Base-by-base conservation (phyloP, 2,113 vertebrate genomes). In the Nipponia nippon region DNA sequence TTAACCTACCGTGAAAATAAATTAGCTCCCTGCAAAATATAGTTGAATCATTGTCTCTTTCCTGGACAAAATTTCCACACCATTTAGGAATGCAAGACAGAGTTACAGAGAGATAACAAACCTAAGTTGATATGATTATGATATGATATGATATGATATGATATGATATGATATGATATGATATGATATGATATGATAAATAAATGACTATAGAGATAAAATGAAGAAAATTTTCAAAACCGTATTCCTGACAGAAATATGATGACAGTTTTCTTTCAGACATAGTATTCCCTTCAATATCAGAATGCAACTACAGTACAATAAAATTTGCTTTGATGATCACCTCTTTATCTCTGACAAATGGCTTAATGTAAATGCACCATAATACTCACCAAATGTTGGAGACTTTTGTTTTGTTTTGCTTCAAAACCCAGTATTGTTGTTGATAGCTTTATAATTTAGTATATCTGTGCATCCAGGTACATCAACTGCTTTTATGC, bases 1-100 rank as follows among this genome's bases (percentile, higher is more conserved):
- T 95, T 95, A 93, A 92, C 78, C 61, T 80, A 93, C 92, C 58
- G 1, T 96, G 89, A 95, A 96, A 97, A 95, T 81, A 96, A 95
- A 93, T 94, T 66, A 96, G 47, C 66, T 95, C 87, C 30, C 63
- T 90, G 55, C 53, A 78, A 86, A 93, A 92, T 90, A 84, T 62
- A 89, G 50, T 89, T 78, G 86, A 90, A 77, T 91, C 72, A 80
- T 83, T 90, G 46, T 94, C 53, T 93, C 56, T 75, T 83, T 90
- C 30, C 62, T 89, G 30, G 70, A 42, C 46, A 84, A 89, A 93
- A 93, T 94, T 77, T 93, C 26, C n/a, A 65, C 75, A 67, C 36
- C 17, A 38, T 76, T 87, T 55, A 85, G 50, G 44, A 83, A 88
- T 61, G 46, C 59, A 53, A 58, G 34, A 53, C 29, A 44, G 42